Evolutionary conservation across 2,113 vertebrate genomes (phyloP).

Genomic region (Cinclus mexicanus): DNA sequence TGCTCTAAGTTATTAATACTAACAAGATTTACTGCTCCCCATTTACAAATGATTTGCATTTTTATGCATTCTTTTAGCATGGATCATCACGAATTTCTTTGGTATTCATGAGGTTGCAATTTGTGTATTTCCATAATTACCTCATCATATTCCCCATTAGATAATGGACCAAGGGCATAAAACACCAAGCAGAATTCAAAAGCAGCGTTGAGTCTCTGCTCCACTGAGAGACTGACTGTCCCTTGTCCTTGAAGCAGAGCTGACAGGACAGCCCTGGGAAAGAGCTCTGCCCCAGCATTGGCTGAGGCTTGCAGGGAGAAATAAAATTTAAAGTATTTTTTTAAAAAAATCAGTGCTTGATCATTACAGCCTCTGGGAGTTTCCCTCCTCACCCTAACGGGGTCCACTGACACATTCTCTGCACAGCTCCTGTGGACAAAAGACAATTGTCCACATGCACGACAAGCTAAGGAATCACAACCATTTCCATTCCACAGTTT

Average conservation of each 20-base stretch:
- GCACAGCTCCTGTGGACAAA: neutral
- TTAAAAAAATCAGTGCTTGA: neutral
- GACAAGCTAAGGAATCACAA: neutral
- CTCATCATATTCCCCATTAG: constrained; percentile 51
- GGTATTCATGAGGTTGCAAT: constrained; percentile 53
- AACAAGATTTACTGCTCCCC: constrained; percentile 52
- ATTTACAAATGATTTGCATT: constrained; percentile 52
- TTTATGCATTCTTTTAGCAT: constrained; percentile 43
- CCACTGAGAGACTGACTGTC: neutral
- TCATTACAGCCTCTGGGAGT: neutral
- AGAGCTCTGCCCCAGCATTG: neutral
- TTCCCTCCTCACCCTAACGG: neutral
- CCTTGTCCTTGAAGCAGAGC: constrained; percentile 25
- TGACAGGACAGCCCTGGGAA: neutral
- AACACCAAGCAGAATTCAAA: constrained; percentile 38
- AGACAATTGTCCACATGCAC: neutral
- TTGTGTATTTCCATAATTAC: constrained; percentile 57
- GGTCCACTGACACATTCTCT: neutral
- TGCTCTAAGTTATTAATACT: constrained; percentile 41
- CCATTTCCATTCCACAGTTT: neutral
- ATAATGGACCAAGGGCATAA: constrained; percentile 22
- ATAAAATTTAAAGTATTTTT: neutral
- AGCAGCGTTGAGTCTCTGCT: neutral
- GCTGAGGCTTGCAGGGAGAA: neutral
- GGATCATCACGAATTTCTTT: constrained; percentile 40